Conservation (phyloP, 2,888 invertebrate genomes). For the Tuta absoluta region DNA sequence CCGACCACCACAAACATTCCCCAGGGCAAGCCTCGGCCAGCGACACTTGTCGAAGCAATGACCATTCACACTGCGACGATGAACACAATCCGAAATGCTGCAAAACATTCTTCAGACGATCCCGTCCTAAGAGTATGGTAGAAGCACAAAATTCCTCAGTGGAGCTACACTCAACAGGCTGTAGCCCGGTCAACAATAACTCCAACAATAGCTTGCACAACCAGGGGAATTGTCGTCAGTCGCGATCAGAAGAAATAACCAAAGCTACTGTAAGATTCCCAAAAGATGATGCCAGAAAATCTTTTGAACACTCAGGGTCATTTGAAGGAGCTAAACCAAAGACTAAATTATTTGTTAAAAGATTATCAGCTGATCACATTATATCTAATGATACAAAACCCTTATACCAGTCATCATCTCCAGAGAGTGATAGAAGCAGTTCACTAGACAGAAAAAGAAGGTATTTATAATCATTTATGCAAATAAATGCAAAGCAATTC, state of each 20-base stretch:
- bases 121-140: slow-evolving; percentile 70
- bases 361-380: slow-evolving; percentile 75
- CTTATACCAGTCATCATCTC: slow-evolving; percentile 69
- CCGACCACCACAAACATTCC: slow-evolving; percentile 50
- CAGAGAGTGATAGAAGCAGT: slow-evolving; percentile 75
- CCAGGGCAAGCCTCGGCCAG: slow-evolving; percentile 50
- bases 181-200: slow-evolving; percentile 63
- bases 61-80: slow-evolving; percentile 57
- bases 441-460: slow-evolving; percentile 73
- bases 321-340: slow-evolving; percentile 75
- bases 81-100: slow-evolving; percentile 69
- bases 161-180: slow-evolving; percentile 57
- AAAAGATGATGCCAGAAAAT: slow-evolving; percentile 64
- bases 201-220: slow-evolving; percentile 66
- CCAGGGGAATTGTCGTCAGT: slow-evolving; percentile 58
- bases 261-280: slow-evolving; percentile 71
- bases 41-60: slow-evolving; percentile 47
- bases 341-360: slow-evolving; percentile 73
- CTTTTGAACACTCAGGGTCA: slow-evolving; percentile 73
- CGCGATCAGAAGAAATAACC: slow-evolving; percentile 70
- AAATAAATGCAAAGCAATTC: not conserved
- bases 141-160: slow-evolving; percentile 61
- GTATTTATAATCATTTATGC: slow-evolving; percentile 45
- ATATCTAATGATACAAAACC: slow-evolving; percentile 70
- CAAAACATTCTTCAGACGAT: slow-evolving; percentile 70